These are phyloP conservation scores for Scaeva pyrastri DNA, from an alignment of 2,888 invertebrate species.

Conservation along the genomic window DNA sequence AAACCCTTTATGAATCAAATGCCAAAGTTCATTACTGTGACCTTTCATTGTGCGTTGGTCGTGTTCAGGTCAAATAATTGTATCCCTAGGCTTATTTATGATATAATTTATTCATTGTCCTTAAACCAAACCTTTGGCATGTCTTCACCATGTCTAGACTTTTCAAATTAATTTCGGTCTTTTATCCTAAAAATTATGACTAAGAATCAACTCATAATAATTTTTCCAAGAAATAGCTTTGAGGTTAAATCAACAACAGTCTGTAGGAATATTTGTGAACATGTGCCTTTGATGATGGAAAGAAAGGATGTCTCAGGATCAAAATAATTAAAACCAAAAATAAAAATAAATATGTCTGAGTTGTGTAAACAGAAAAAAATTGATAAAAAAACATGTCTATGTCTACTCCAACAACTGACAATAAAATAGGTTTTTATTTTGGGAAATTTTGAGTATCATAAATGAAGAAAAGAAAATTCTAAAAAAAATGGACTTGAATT, in stretches of 20 bases:
- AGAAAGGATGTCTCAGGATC: slow-evolving; percentile 27
- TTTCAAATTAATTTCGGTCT: not conserved
- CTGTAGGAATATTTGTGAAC: not conserved
- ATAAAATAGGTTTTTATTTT: slow-evolving; percentile 19
- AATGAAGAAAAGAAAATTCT: not conserved
- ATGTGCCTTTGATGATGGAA: not conserved
- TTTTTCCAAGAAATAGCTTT: not conserved
- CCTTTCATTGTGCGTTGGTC: not conserved
- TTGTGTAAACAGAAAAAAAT: slow-evolving; percentile 26
- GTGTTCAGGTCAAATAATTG: not conserved
- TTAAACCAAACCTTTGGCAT: not conserved
- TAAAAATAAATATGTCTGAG: slow-evolving; percentile 5
- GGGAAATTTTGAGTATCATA: not conserved
- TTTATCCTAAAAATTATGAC: not conserved
- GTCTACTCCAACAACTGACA: not conserved
- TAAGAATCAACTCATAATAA: not conserved
- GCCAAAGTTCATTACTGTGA: not conserved
- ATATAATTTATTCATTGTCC: not conserved
- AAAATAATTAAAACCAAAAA: slow-evolving; percentile 35
- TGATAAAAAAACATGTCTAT: slow-evolving; percentile 52
- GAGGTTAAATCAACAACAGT: slow-evolving; percentile 19
- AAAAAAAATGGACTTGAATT: not conserved
- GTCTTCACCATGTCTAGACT: not conserved
- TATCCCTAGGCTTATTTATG: not conserved
- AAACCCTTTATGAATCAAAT: not conserved